phyloP scores from a whole-genome alignment of 2,113 vertebrate genomes.

The Glaucidium brasilianum region DNA sequence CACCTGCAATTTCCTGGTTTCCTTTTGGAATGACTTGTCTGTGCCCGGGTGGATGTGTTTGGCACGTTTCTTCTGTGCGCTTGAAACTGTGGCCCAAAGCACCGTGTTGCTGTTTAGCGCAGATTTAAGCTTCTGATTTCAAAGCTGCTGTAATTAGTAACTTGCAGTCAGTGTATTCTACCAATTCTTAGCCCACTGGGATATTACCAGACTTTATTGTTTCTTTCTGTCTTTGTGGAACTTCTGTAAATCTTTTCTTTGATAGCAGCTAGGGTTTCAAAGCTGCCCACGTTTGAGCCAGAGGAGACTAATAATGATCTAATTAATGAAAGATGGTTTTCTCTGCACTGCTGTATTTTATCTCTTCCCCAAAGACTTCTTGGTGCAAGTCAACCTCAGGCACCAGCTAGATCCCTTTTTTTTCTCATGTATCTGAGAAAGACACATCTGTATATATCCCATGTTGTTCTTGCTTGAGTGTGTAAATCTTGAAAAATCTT shows the following conservation, averaged over 20 bases:
- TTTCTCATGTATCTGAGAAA: not conserved
- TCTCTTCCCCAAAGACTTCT: constrained; percentile 36
- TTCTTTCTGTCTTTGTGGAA: constrained; percentile 52
- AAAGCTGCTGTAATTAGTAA: constrained; percentile 61
- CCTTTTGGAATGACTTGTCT: not conserved
- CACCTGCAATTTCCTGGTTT: not conserved
- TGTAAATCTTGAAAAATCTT: constrained; percentile 58
- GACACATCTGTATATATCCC: not conserved
- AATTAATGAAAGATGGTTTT: constrained; percentile 63
- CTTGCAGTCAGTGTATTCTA: constrained; percentile 16
- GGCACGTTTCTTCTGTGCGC: not conserved
- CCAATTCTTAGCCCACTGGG: constrained; percentile 15
- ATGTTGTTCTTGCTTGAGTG: constrained; percentile 12
- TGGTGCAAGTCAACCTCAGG: constrained; percentile 34
- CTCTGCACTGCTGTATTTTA: constrained; percentile 45
- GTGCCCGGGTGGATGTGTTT: not conserved
- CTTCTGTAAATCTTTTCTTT: constrained; percentile 57
- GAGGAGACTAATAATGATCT: constrained; percentile 57
- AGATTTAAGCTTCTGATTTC: constrained; percentile 32
- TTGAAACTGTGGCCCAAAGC: not conserved
- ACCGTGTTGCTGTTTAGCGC: not conserved
- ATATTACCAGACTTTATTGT: constrained; percentile 47
- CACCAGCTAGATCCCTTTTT: not conserved
- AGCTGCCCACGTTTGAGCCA: constrained; percentile 36
- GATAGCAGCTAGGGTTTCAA: constrained; percentile 56